Evolutionary conservation across 2,888 invertebrate species (phyloP).

Genomic region (Lapara coniferarum): DNA sequence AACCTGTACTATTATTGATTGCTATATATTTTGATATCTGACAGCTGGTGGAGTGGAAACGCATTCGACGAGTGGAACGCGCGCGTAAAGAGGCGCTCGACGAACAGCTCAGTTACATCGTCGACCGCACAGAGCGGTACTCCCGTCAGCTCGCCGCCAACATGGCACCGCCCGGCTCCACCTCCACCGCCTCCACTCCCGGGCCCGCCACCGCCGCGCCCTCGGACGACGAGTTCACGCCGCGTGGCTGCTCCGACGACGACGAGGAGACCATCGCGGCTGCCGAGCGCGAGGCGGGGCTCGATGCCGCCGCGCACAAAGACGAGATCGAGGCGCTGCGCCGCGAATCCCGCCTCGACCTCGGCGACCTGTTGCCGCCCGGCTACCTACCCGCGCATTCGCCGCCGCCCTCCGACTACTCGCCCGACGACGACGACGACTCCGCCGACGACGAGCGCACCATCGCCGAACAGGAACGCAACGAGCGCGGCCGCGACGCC

Average conservation of each 20-base stretch:
- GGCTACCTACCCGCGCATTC: constrained; percentile 88
- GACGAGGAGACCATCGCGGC: constrained; percentile 97
- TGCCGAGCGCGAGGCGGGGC: constrained; percentile 88
- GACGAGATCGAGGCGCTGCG: constrained; percentile 93
- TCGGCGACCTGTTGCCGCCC: constrained; percentile 94
- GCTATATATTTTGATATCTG: not conserved
- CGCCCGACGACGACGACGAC: constrained; percentile 86
- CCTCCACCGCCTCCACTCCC: constrained; percentile 34
- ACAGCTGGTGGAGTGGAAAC: constrained; percentile 95
- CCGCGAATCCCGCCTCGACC: constrained; percentile 93
- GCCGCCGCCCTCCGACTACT: constrained; percentile 88
- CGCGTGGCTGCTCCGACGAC: constrained; percentile 88
- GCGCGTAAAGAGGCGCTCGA: constrained; percentile 97
- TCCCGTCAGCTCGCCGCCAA: constrained; percentile 95
- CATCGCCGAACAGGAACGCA: constrained; percentile 79
- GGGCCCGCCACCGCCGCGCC: constrained; percentile 47
- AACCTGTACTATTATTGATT: too few relatives aligned
- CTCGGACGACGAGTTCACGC: constrained; percentile 91
- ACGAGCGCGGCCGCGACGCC: constrained; percentile 85
- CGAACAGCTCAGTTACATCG: constrained; percentile 98
- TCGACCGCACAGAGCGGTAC: constrained; percentile 99
- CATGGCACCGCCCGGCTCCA: constrained; percentile 75
- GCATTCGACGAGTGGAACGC: constrained; percentile 95
- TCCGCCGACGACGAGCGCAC: constrained; percentile 85
- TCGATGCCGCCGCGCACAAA: constrained; percentile 79